phyloP scores from a whole-genome alignment of 2,797 vertebrate genomes.

The Alosa sapidissima region DNA sequence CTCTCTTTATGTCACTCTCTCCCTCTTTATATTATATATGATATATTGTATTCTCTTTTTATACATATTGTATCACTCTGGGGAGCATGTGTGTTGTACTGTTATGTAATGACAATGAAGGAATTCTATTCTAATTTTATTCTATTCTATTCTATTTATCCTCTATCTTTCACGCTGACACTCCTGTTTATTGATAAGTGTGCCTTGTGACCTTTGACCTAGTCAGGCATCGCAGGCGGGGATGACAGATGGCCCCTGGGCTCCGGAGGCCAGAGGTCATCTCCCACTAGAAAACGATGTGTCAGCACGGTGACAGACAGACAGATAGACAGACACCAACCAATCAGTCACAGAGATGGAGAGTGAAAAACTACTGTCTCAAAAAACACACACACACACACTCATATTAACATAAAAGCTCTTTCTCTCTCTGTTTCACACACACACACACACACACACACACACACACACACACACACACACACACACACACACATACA shows the following conservation, averaged over 20 bases:
- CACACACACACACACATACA: constrained; percentile 22
- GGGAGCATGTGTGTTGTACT: too few relatives aligned
- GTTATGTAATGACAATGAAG: too few relatives aligned
- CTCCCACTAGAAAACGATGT: constrained; percentile 34
- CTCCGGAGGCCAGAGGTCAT: constrained; percentile 45
- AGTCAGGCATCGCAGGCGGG: constrained; percentile 29
- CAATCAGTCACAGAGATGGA: constrained; percentile 57
- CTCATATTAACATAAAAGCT: background rate
- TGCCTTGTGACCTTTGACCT: constrained; percentile 44
- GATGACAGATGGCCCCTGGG: constrained; percentile 37
- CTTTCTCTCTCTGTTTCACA: background rate
- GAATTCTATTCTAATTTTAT: too few relatives aligned
- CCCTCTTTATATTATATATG: background rate
- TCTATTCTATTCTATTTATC: constrained; percentile 19
- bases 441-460: constrained; percentile 3
- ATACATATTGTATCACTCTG: too few relatives aligned
- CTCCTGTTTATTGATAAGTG: constrained; percentile 21
- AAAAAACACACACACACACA: constrained; percentile 17
- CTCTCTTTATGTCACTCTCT: constrained; percentile 43
- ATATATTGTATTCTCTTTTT: too few relatives aligned
- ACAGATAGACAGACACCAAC: constrained; percentile 37
- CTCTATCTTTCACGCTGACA: background rate
- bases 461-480: background rate
- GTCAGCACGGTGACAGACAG: constrained; percentile 29
- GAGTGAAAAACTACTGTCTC: background rate